phyloP scores from a whole-genome alignment of 1,140 invertebrate species.

The Gyrodactylus bullatarudis region DNA sequence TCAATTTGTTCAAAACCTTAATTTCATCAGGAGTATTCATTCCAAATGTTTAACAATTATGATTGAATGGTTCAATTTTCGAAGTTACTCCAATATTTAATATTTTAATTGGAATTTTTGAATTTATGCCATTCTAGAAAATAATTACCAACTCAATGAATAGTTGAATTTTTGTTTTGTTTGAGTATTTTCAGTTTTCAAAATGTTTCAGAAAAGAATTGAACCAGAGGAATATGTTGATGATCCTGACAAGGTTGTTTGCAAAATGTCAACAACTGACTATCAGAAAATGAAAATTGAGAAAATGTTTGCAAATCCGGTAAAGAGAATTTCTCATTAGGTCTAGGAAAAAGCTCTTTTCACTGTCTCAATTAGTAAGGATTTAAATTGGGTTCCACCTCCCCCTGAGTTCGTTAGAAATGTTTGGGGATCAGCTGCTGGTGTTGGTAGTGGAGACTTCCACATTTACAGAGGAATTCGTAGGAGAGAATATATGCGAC shows the following conservation, averaged over 20 bases:
- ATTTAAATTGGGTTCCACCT: not conserved
- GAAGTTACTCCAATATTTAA: no score
- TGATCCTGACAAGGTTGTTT: not conserved
- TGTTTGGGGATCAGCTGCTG: slow-evolving; percentile 41
- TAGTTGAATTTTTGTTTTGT: not conserved
- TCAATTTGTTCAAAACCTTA: not conserved
- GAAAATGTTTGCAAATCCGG: not conserved
- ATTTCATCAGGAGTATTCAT: no score
- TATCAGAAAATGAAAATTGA: not conserved
- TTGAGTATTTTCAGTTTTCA: not conserved
- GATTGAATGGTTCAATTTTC: no score
- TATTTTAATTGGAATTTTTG: no score
- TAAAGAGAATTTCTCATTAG: not conserved
- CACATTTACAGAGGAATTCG: slow-evolving; percentile 77
- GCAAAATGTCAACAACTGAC: not conserved
- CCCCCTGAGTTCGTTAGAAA: not conserved
- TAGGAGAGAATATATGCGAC: slow-evolving; percentile 63
- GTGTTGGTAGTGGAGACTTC: slow-evolving; percentile 84
- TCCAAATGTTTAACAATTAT: no score
- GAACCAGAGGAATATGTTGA: not conserved
- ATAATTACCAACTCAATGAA: no score
- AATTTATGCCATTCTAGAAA: no score
- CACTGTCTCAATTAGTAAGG: not conserved
- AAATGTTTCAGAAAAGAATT: not conserved
- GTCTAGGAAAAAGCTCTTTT: not conserved